Base-by-base conservation (phyloP, 2,113 vertebrate species). In the Crotalus horridus region DNA sequence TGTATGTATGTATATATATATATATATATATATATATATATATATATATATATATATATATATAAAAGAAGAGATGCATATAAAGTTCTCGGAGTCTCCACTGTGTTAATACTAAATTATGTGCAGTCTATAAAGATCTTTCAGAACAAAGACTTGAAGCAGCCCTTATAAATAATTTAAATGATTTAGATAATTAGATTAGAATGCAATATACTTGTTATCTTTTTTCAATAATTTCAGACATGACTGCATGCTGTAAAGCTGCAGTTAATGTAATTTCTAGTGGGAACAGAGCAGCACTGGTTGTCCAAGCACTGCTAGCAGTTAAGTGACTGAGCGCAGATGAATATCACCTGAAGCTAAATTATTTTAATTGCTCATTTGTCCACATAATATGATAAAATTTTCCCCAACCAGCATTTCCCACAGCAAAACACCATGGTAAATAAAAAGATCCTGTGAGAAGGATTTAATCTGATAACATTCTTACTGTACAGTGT, bases 181-280 rank as follows among this genome's bases (percentile, higher is more conserved):
- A 92, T 95, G 1, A 94, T 96, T 95, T 95, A 94, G 95, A 87
- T 88, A 93, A 95, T 95, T 93, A 92, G 91, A 93, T 96, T 94
- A 94, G 64, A 96, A 95, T 59, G 6, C 87, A 87, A 89, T 95
- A 53, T 91, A 94, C 51, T 93, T 48, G 29, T 93, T 94, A 93
- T 90, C 93, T 95, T 95, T 88, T 89, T 91, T 91, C 91, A 53
- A 88, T 91, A 81, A 91, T 95, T 96, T 95, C 88, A 94, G 94
- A 94, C 69, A 85, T 26, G 43, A 93, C 33, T 48, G 91, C 93
- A 54, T 95, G 46, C 85, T 95, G 29, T 74, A 93, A 95, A 93
- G 58, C 55, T 87, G 81, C 43, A 59, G 51, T 69, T 91, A 93
- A 92, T 43, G 92, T 43, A 91, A 94, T 85, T 12, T 74, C 74